Evolutionary conservation across 1,140 invertebrate genomes (phyloP), one percentile per base, ranked within the genome.

Genomic region (Drosophila suzukii): DNA sequence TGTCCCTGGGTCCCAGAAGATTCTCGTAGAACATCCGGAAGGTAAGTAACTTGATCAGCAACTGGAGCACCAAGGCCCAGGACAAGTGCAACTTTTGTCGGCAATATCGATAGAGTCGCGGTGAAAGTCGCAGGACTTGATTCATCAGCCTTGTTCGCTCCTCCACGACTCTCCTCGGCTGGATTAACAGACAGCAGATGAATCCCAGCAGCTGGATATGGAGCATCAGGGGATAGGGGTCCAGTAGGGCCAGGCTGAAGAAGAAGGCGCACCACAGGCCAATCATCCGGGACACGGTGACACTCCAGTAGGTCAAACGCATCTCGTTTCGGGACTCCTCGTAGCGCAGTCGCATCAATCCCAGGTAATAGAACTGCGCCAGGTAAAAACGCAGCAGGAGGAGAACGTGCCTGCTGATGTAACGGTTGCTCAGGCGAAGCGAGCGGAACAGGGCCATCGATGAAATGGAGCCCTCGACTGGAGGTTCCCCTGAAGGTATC

Each of bases 311-410:
- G 0, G 78, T 81, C 38, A 81, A 39, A 6, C 53, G 78, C 41
- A 81, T 59, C 27, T 47, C 41, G 20, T 77, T 81, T 0, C 47
- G 43, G 7, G 1, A 20, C 1, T 49, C 15, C 51, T 61, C 56
- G 30, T 77, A 81, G 8, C 66, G 78, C 10, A 81, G 20, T 0
- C 78, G 78, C 46, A 81, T 62, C 41, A 81, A 47, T 0, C 78
- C 78, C 32, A 81, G 38, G 41, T 66, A 59, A 8, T 67, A 72
- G 15, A 73, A 81, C 54, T 77, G 74, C 12, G 47, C 57, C 67
- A 67, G 41, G 30, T 82, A 78, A 47, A 81, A 81, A n/a, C 78
- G 78, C 47, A 81, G 57, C 78, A 81, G 47, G 12, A 81, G 39
- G 39, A 82, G 32, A 8, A 50, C 67, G 38, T 81, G 79, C 10